A percentile compares a stretch with the other conserved stretches of the same genome.
Conservation (phyloP, 1,140 invertebrate genomes). For the Apis florea region DNA sequence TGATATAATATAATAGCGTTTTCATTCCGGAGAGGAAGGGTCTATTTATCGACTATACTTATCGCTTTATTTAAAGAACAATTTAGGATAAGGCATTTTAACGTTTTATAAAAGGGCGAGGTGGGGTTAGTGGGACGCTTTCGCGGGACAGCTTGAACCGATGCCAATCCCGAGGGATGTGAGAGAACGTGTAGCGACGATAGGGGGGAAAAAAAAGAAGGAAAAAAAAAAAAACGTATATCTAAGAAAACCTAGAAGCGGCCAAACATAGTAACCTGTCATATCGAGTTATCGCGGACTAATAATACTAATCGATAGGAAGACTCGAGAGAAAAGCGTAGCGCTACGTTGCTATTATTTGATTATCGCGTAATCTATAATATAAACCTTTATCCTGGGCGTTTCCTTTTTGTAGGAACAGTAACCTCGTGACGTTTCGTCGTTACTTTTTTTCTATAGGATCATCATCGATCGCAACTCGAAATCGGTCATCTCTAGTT, state of each 20-base stretch:
- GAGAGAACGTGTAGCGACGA: constrained; percentile 27
- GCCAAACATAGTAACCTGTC: constrained; percentile 70
- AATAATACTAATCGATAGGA: constrained; percentile 63
- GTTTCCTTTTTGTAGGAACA: constrained; percentile 30
- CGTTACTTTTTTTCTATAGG: constrained; percentile 43
- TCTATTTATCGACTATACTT: background rate
- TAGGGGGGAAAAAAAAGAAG: background rate
- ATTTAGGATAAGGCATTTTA: constrained; percentile 41
- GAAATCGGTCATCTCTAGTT: constrained; percentile 30
- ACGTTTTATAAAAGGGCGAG: constrained; percentile 22
- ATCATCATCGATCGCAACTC: background rate
- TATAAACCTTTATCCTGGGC: background rate
- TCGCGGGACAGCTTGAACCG: constrained; percentile 11
- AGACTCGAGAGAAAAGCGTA: constrained; percentile 56
- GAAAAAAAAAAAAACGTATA: constrained; percentile 20
- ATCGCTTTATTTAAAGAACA: background rate
- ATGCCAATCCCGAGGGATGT: background rate
- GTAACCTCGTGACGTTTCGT: constrained; percentile 19
- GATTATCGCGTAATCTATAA: constrained; percentile 30
- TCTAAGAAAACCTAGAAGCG: constrained; percentile 67
- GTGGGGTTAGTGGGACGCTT: background rate
- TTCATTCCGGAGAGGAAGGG: background rate
- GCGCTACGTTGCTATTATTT: constrained; percentile 45
- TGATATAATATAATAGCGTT: background rate
- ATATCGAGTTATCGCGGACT: constrained; percentile 70